Evolutionary conservation across 2,888 invertebrate genomes (phyloP), one percentile per base, ranked within the genome.

Genomic region (Ypsolopha scabrella): DNA sequence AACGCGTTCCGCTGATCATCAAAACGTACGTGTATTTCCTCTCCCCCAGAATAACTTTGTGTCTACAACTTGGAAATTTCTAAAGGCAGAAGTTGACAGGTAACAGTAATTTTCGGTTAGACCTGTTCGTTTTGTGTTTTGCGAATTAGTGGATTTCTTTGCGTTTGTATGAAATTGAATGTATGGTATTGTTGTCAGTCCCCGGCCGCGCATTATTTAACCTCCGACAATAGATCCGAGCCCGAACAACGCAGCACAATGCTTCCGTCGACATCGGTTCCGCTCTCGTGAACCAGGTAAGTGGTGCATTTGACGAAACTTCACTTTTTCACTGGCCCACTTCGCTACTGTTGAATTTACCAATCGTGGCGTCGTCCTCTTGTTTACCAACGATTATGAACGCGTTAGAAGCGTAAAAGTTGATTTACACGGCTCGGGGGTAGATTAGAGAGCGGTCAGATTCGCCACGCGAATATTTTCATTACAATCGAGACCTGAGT

Each of bases 241-340:
- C 68, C 70, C 24, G 36, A 65, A 61, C 58, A 59, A 61, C 60
- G 64, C 66, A 67, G 64, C 68, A 75, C 79, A 75, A 77, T 72
- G 77, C 79, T 80, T 75, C 80, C 73, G 76, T 64, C 67, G 70
- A 64, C 74, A 69, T 72, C 68, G 70, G 85, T 86, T 86, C 80
- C 85, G 85, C 85, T 86, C 81, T 82, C 82, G 68, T 77, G 77
- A 80, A 77, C 80, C 77, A 67, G 78, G 77, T 83, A 83, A 85
- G 75, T 82, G 75, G 80, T 79, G 78, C 79, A 77, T 77, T 82
- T 75, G 75, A 72, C 74, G 75, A 85, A 80, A 79, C 80, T 80
- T 82, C 81, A 79, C 83, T 82, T 81, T 82, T 83, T 72, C 75
- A 68, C 70, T 65, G 75, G 57, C 66, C 76, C 62, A 76, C 72